Evolutionary conservation across 1,140 invertebrate species (phyloP).

Genomic region (Drosophila azteca): DNA sequence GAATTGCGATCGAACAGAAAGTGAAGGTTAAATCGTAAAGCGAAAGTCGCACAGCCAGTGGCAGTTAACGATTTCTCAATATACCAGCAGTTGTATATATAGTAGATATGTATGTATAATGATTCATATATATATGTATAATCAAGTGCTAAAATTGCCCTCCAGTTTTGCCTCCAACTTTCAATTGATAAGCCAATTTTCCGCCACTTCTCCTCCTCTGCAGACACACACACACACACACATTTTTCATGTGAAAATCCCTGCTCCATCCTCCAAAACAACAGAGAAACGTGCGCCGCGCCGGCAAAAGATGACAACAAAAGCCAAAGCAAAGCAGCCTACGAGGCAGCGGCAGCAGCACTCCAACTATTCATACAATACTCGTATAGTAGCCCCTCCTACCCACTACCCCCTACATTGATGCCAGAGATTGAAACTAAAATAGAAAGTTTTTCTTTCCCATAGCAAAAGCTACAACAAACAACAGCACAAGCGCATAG

Average conservation of each 20-base stretch:
- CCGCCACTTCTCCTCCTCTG: constrained; percentile 51
- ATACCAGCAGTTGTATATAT: constrained; percentile 13
- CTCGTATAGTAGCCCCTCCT: neutral
- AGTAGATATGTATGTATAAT: constrained; percentile 41
- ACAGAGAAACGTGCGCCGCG: constrained; percentile 42
- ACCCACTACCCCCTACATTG: constrained; percentile 12
- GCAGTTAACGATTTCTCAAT: constrained; percentile 61
- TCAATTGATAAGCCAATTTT: constrained; percentile 74
- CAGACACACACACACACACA: constrained; percentile 11
- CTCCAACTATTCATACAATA: constrained; percentile 13
- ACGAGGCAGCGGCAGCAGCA: constrained; percentile 12
- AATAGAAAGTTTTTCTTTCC: constrained; percentile 74
- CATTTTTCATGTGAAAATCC: constrained; percentile 73
- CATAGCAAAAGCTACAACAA: constrained; percentile 20
- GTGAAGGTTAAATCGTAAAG: constrained; percentile 72
- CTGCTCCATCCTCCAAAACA: neutral
- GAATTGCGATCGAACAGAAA: constrained; percentile 55
- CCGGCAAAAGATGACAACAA: constrained; percentile 47
- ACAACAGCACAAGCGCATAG: too few species aligned
- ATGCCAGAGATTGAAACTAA: constrained; percentile 28
- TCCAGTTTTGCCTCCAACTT: constrained; percentile 41
- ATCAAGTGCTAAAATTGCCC: constrained; percentile 51
- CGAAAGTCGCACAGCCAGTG: constrained; percentile 59
- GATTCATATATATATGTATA: constrained; percentile 19
- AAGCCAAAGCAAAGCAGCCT: constrained; percentile 14